A percentile compares a stretch with the other conserved stretches of the same genome.
Evolutionary conservation across 2,113 vertebrate species (phyloP).

Genomic region (Dicaeum eximium): DNA sequence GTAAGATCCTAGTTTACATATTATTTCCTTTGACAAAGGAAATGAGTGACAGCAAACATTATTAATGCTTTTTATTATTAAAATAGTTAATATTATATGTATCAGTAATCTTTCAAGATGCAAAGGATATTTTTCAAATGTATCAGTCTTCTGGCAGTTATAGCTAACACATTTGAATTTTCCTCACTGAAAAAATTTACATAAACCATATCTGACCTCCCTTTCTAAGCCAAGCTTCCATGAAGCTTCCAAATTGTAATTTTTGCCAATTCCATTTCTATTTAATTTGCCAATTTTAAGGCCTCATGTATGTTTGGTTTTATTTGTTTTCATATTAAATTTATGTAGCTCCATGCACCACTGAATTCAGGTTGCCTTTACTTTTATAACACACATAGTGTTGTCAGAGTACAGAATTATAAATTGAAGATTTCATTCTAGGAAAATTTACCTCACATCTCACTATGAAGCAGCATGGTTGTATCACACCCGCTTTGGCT

Average conservation of each 20-base stretch:
- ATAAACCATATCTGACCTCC: background rate
- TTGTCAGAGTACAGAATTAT: background rate
- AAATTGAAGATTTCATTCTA: background rate
- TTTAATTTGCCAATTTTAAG: background rate
- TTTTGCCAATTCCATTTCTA: background rate
- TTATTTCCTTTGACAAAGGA: background rate
- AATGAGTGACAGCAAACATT: background rate
- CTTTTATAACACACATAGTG: background rate
- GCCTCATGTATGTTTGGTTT: rapidly evolving
- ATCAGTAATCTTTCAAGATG: background rate
- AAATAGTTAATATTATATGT: background rate
- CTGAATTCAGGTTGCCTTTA: background rate
- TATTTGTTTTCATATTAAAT: background rate
- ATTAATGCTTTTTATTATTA: background rate
- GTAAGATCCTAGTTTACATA: background rate
- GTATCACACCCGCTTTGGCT: background rate
- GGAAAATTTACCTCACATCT: background rate
- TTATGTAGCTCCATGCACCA: background rate
- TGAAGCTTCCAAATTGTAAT: background rate
- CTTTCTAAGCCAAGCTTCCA: background rate
- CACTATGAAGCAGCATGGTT: background rate
- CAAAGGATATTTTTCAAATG: background rate
- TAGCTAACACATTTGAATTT: background rate
- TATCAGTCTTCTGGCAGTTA: background rate
- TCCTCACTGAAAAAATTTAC: background rate